phyloP scores from a whole-genome alignment of 2,888 invertebrate species.

The Drosophila ustulata region DNA sequence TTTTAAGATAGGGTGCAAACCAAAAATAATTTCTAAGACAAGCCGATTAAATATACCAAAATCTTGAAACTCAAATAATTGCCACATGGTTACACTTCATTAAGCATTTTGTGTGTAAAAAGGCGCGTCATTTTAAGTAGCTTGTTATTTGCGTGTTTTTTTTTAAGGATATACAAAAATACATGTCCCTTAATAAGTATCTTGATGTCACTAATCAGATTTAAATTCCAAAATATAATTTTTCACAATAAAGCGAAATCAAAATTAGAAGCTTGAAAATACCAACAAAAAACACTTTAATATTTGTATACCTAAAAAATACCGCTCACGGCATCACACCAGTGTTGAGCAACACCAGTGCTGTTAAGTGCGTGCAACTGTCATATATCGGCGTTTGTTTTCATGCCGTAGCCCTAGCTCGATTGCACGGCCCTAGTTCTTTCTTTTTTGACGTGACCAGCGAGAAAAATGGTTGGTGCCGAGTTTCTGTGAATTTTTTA shows the following conservation, averaged over 20 bases:
- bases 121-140: not conserved
- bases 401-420: slow-evolving; percentile 38
- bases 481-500: slow-evolving; percentile 35
- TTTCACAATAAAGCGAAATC: too few species aligned
- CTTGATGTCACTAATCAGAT: too few species aligned
- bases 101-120: not conserved
- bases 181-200: too few species aligned
- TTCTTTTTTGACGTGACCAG: slow-evolving; percentile 80
- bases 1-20: too few species aligned
- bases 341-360: slow-evolving; percentile 34
- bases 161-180: too few species aligned
- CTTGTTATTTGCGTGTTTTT: too few species aligned
- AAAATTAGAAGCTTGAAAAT: too few species aligned
- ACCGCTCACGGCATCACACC: not conserved
- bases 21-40: too few species aligned
- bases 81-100: not conserved
- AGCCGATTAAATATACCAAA: too few species aligned
- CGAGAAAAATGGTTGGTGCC: slow-evolving; percentile 78
- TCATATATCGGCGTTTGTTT: slow-evolving; percentile 46
- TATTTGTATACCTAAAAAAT: too few species aligned
- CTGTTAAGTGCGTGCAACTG: slow-evolving; percentile 26
- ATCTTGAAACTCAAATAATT: not conserved
- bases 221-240: too few species aligned
- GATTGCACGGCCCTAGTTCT: slow-evolving; percentile 51
- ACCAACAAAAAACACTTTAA: too few species aligned